Percentiles rank a stretch among this genome's conserved stretches.
Conservation (phyloP, 2,113 vertebrate genomes). For the Sus scrofa region T2T-Sscrofa CM000816.6:62935001-62935500, state of each 20-base stretch:
- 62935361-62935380: not conserved
- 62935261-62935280: no score
- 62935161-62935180: not conserved
- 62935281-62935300: no score
- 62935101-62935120: not conserved
- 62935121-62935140: not conserved
- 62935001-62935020: not conserved
- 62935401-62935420: not conserved
- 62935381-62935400: not conserved
- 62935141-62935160: not conserved
- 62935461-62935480: not conserved
- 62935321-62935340: not conserved
- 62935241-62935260: no score
- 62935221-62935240: slow-evolving; percentile 13
- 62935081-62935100: not conserved
- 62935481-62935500: not conserved
- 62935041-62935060: not conserved
- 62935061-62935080: not conserved
- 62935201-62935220: slow-evolving; percentile 50
- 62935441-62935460: not conserved
- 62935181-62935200: slow-evolving; percentile 9
- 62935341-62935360: not conserved
- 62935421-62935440: not conserved
- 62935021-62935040: not conserved
- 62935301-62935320: slow-evolving; percentile 36